A percentile compares a stretch with the other conserved stretches of the same genome.
Evolutionary conservation across 2,113 vertebrate species (phyloP).

Genomic region (Tauraco erythrolophus): DNA sequence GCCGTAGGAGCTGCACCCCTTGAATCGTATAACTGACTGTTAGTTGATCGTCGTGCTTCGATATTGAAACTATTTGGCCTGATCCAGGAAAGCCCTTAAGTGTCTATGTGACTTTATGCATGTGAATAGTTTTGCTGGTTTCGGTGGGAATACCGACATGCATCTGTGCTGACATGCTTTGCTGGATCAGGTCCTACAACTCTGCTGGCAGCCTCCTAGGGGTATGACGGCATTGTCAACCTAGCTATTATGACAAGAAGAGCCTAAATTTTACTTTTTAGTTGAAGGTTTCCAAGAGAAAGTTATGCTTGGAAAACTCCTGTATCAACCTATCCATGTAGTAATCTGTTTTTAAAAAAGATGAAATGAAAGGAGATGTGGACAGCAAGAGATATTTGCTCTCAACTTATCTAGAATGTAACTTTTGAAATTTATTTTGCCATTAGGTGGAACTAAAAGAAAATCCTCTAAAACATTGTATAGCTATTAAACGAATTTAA

Average conservation of each 20-base stretch:
- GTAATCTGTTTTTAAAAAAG: not conserved
- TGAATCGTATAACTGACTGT: not conserved
- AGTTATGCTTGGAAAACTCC: not conserved
- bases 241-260: not conserved
- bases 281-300: not conserved
- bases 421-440: not conserved
- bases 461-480: not conserved
- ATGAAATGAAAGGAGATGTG: not conserved
- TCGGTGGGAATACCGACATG: not conserved
- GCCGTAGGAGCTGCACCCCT: not conserved
- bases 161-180: conserved; percentile 32
- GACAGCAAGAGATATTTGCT: not conserved
- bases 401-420: not conserved
- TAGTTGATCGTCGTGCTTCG: not conserved
- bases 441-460: not conserved
- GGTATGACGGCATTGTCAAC: not conserved
- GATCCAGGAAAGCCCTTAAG: conserved; percentile 39
- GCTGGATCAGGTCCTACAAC: not conserved
- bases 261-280: not conserved
- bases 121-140: not conserved
- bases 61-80: not conserved
- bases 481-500: not conserved
- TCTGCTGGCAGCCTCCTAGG: not conserved
- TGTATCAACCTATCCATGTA: not conserved
- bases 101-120: not conserved